Conservation (phyloP, 2,888 invertebrate genomes). For the Brenthis ino region DNA sequence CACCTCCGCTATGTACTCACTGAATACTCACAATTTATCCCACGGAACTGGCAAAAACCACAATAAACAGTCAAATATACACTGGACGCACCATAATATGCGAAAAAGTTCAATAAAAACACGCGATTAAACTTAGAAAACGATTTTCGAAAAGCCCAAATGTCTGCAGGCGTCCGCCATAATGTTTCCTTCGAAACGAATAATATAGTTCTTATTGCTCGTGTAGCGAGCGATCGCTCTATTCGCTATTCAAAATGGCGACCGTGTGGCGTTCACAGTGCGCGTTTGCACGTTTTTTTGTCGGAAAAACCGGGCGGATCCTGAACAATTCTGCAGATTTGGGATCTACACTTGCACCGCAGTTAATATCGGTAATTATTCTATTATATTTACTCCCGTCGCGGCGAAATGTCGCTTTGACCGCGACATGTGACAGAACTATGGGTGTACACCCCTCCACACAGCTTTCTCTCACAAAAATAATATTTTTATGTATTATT, state of each 20-base stretch:
- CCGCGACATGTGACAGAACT: slow-evolving; percentile 81
- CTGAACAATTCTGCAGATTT: slow-evolving; percentile 76
- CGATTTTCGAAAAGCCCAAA: slow-evolving; percentile 83
- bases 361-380: slow-evolving; percentile 80
- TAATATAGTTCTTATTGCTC: slow-evolving; percentile 83
- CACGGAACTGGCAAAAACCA: slow-evolving; percentile 76
- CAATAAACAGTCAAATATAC: slow-evolving; percentile 76
- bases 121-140: slow-evolving; percentile 81
- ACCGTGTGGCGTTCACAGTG: slow-evolving; percentile 79
- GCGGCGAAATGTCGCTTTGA: slow-evolving; percentile 71
- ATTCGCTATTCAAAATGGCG: slow-evolving; percentile 84
- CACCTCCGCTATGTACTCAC: slow-evolving; percentile 80
- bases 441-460: slow-evolving; percentile 70
- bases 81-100: slow-evolving; percentile 81
- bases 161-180: slow-evolving; percentile 83
- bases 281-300: slow-evolving; percentile 78
- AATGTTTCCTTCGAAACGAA: slow-evolving; percentile 84
- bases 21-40: slow-evolving; percentile 80
- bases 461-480: slow-evolving; percentile 54
- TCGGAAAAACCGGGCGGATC: slow-evolving; percentile 73
- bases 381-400: slow-evolving; percentile 67
- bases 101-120: slow-evolving; percentile 83
- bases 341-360: slow-evolving; percentile 64
- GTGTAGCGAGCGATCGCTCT: slow-evolving; percentile 80
- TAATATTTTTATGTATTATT: slow-evolving; percentile 36